Evolutionary conservation across 2,113 vertebrate species (phyloP), one percentile per base, ranked within the genome.

Genomic region (Crypturellus undulatus): DNA sequence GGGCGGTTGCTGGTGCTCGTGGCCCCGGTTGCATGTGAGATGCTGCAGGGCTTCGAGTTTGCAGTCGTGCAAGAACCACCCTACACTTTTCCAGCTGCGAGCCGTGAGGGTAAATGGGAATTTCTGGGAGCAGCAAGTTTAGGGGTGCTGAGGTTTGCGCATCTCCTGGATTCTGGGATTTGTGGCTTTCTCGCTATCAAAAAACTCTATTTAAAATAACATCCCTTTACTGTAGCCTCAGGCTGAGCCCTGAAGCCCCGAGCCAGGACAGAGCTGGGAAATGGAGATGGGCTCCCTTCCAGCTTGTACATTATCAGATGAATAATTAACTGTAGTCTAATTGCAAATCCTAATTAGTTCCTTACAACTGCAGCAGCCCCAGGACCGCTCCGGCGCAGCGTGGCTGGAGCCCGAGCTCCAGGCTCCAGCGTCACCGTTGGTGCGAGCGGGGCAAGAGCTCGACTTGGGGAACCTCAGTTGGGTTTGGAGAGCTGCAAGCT

Each of bases 321-420:
- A 97, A 96, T 96, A 96, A 96, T 96, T 96, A 94, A 94, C 85
- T 84, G 47, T 21, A 72, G 82, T 54, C 72, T 96, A 90, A 96
- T 96, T 92, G 82, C 72, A 92, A 26, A 90, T 78, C 82, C 87
- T 95, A 83, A 90, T 96, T 86, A 90, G 80, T 86, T 70, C 91
- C 32, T 62, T 72, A 17, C 67, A 80, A 88, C 68, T 40, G 25
- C 60, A 12, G 85, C 38, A 7, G 91, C 58, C n/a, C 5, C 45
- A 30, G 45, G 36, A 30, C 91, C 83, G 78, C 84, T 84, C 81
- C 38, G 34, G 77, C 11, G 36, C 58, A 67, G 67, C 0, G 0
- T 59, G 77, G 72, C 49, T 47, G 83, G 68, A 77, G 32, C 42
- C 80, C 89, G 93, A 94, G 94, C 87, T 95, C 92, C 87, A 94